phyloP scores from a whole-genome alignment of 2,888 invertebrate genomes.

The Idaea straminata region DNA sequence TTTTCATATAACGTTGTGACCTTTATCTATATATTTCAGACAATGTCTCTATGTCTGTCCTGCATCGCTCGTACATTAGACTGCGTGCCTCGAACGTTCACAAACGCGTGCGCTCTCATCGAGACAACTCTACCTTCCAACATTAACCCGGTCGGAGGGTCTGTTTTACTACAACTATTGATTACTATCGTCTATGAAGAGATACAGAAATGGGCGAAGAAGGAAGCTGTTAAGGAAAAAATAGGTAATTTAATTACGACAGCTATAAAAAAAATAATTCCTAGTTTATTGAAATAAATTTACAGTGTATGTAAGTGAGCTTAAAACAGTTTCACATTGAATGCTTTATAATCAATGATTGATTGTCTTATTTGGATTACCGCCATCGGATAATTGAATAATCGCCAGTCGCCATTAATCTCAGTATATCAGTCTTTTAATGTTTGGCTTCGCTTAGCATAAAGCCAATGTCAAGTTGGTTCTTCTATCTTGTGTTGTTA shows the following conservation, averaged over 20 bases:
- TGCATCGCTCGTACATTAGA: conserved; percentile 84
- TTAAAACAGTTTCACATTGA: too few species aligned
- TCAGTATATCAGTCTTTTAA: too few species aligned
- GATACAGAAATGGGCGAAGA: conserved; percentile 76
- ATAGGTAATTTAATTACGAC: conserved; percentile 39
- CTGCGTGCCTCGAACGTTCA: conserved; percentile 82
- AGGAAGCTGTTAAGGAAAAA: conserved; percentile 55
- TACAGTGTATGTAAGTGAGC: too few species aligned
- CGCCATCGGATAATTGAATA: too few species aligned
- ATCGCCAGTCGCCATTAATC: too few species aligned
- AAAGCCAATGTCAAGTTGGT: too few species aligned
- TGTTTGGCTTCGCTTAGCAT: too few species aligned
- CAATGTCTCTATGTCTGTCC: conserved; percentile 86
- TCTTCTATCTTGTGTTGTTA: too few species aligned
- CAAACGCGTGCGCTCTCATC: conserved; percentile 80
- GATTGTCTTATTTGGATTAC: too few species aligned
- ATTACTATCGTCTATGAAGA: conserved; percentile 85
- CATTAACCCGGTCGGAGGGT: conserved; percentile 84
- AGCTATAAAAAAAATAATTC: background rate
- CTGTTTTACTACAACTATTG: conserved; percentile 86
- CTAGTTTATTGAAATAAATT: background rate
- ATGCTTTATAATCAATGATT: too few species aligned
- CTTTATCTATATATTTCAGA: conserved; percentile 47
- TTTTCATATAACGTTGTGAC: too few species aligned
- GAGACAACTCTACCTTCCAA: conserved; percentile 86